Evolutionary conservation across 2,888 invertebrate genomes (phyloP).

Genomic region (Horisme vitalbata): DNA sequence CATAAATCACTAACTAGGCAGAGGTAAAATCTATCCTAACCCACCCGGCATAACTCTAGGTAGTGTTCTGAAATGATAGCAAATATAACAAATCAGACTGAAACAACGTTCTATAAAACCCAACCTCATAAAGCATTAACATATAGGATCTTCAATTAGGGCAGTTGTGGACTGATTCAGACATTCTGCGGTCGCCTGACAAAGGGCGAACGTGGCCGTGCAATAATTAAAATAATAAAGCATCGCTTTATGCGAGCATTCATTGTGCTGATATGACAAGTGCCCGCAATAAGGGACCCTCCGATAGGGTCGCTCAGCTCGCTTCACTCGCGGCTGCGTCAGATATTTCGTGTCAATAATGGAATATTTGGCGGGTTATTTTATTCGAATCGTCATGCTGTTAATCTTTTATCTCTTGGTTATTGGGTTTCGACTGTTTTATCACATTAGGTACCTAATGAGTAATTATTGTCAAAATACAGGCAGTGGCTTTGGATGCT

Average conservation of each 20-base stretch:
- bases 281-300: constrained; percentile 76
- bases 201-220: constrained; percentile 72
- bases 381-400: constrained; percentile 6
- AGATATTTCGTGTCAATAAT: constrained; percentile 19
- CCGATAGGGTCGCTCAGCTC: constrained; percentile 40
- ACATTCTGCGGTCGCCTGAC: constrained; percentile 58
- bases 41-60: too few relatives aligned
- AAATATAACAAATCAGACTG: neutral
- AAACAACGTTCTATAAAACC: constrained; percentile 4
- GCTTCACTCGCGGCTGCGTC: neutral
- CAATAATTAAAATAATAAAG: constrained; percentile 83
- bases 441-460: too few relatives aligned
- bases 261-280: constrained; percentile 80
- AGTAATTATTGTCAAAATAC: too few relatives aligned
- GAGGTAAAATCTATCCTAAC: too few relatives aligned
- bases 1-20: too few relatives aligned
- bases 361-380: constrained; percentile 20
- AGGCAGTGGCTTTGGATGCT: too few relatives aligned
- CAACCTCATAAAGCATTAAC: constrained; percentile 22
- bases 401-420: too few relatives aligned
- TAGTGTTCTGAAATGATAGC: too few relatives aligned
- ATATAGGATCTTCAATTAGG: constrained; percentile 64
- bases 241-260: constrained; percentile 54
- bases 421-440: too few relatives aligned
- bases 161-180: constrained; percentile 61